Evolutionary conservation across 2,888 invertebrate species (phyloP).

Genomic region (Drosophila merina): DNA sequence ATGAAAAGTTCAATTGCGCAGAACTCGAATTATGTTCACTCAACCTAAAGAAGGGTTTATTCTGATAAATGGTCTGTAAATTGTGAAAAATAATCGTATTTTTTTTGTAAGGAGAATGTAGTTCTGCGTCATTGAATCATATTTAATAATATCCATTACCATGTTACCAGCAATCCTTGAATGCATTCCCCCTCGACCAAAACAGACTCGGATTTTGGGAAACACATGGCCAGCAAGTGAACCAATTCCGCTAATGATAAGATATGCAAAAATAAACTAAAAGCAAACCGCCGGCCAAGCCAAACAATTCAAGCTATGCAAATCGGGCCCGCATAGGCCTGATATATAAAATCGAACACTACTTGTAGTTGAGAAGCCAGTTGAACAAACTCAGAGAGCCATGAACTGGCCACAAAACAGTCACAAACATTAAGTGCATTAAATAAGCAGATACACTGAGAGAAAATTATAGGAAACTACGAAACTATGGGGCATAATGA

Average conservation of each 20-base stretch:
- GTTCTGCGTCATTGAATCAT: not conserved
- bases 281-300: slow-evolving; percentile 3
- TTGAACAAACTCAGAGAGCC: slow-evolving; percentile 72
- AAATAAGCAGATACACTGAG: slow-evolving; percentile 19
- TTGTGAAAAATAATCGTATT: slow-evolving; percentile 18
- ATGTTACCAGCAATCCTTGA: no score
- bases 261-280: slow-evolving; percentile 29
- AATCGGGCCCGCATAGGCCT: slow-evolving; percentile 40
- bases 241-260: slow-evolving; percentile 31
- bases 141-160: no score
- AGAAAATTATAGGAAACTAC: not conserved
- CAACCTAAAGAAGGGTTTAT: slow-evolving; percentile 3
- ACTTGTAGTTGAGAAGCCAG: slow-evolving; percentile 29
- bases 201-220: slow-evolving; percentile 12
- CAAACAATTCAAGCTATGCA: slow-evolving; percentile 44
- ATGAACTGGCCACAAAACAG: slow-evolving; percentile 62
- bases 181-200: not conserved
- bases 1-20: slow-evolving; percentile 1
- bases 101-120: not conserved
- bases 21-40: slow-evolving; percentile 15
- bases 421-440: slow-evolving; percentile 29
- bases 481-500: not conserved
- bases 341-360: slow-evolving; percentile 24
- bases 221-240: slow-evolving; percentile 15
- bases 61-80: slow-evolving; percentile 32